Conservation (phyloP, 2,888 invertebrate genomes). For the Eumacrocentrus americanus region DNA sequence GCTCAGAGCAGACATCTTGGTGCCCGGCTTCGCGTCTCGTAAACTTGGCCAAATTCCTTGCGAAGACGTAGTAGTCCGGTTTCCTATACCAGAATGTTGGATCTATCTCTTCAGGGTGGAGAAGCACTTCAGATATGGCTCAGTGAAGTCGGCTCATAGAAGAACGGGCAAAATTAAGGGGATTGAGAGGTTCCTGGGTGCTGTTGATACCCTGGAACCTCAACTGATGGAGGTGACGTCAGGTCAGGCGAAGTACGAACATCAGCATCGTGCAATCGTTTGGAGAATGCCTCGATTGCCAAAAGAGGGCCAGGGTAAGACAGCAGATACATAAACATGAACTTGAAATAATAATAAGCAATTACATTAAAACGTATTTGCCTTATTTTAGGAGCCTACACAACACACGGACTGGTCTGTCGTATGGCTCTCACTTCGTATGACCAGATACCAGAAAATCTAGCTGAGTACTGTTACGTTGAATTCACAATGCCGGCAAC, state of each 20-base stretch:
- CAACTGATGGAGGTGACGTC: constrained; percentile 95
- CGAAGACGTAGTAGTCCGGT: constrained; percentile 94
- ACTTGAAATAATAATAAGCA: no score
- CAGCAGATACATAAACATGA: no score
- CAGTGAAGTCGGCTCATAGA: constrained; percentile 61
- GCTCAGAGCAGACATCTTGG: constrained; percentile 91
- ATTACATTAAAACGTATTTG: no score
- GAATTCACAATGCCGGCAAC: constrained; percentile 99
- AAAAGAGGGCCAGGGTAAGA: constrained; percentile 94
- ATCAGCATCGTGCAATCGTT: constrained; percentile 95
- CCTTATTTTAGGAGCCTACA: constrained; percentile 95
- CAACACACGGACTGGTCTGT: constrained; percentile 94
- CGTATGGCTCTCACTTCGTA: constrained; percentile 95
- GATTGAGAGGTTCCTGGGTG: constrained; percentile 88
- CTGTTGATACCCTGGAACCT: constrained; percentile 88
- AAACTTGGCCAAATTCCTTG: constrained; percentile 96
- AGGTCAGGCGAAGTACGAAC: constrained; percentile 98
- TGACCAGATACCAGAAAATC: constrained; percentile 94
- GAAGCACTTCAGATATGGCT: constrained; percentile 81
- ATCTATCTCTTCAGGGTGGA: constrained; percentile 98
- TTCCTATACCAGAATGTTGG: constrained; percentile 99
- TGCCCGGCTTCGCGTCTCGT: constrained; percentile 95
- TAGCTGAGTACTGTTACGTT: constrained; percentile 86
- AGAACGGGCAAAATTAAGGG: constrained; percentile 91
- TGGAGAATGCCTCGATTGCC: constrained; percentile 98